Conservation (phyloP, 2,888 invertebrate genomes). For the Papilio protenor region DNA sequence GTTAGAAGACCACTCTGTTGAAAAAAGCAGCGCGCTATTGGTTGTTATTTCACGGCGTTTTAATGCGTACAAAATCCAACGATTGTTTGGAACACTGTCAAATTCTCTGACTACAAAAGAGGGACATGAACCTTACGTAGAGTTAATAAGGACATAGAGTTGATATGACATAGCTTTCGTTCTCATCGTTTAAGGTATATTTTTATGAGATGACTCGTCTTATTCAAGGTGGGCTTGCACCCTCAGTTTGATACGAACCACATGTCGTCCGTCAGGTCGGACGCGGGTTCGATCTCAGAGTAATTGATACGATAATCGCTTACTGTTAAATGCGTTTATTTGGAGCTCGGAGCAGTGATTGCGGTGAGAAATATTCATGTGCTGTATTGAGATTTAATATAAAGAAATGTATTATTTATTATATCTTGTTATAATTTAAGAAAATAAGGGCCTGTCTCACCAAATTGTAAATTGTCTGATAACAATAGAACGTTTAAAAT, state of each 20-base stretch:
- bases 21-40: no score
- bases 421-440: no score
- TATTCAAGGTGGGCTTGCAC: conserved; percentile 34
- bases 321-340: conserved; percentile 44
- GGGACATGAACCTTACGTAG: no score
- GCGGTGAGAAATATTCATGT: conserved; percentile 32
- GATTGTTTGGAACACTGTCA: no score
- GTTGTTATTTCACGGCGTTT: no score
- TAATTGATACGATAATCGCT: conserved; percentile 45
- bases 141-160: background rate
- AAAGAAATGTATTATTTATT: background rate
- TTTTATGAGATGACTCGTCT: conserved; percentile 42
- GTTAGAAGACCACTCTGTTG: no score
- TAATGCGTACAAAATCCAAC: no score
- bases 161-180: background rate
- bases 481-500: no score
- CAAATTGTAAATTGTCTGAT: no score
- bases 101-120: no score
- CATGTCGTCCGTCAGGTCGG: conserved; percentile 41
- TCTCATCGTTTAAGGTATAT: background rate
- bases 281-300: conserved; percentile 42
- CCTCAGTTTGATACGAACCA: conserved; percentile 39
- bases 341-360: conserved; percentile 35
- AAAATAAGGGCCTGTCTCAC: no score
- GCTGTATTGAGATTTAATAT: background rate